Conservation (phyloP, 1,140 invertebrate genomes). For the Hyposmocoma kahamanoa region DNA sequence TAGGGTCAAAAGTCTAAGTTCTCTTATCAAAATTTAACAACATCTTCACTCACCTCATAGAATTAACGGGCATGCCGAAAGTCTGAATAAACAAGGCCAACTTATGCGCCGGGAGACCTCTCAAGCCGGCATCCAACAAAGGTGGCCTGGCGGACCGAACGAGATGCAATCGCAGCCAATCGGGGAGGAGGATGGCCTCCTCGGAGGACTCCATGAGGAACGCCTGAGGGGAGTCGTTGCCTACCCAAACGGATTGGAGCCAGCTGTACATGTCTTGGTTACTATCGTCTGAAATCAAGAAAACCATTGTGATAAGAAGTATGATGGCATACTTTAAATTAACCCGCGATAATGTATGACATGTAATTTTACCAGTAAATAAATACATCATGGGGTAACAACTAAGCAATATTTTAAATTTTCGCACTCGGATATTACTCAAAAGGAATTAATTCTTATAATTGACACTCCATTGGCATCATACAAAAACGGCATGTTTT, state of each 20-base stretch:
- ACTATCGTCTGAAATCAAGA: slow-evolving; percentile 51
- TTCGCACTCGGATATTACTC: no score
- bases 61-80: slow-evolving; percentile 93
- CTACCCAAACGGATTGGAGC: slow-evolving; percentile 87
- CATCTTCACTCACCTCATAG: slow-evolving; percentile 79
- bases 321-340: no score
- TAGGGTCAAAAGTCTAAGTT: no score
- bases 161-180: slow-evolving; percentile 96
- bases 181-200: slow-evolving; percentile 90
- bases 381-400: no score
- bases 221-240: slow-evolving; percentile 82
- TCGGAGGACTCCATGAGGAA: slow-evolving; percentile 86
- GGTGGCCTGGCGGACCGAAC: slow-evolving; percentile 89
- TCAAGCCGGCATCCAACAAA: slow-evolving; percentile 89
- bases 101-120: slow-evolving; percentile 90
- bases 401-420: no score
- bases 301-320: no score
- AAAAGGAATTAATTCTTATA: no score
- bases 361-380: no score
- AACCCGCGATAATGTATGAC: no score
- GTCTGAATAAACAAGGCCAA: slow-evolving; percentile 97
- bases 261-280: slow-evolving; percentile 76
- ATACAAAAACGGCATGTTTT: no score
- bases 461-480: no score
- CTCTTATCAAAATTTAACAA: no score